Evolutionary conservation across 2,888 invertebrate species (phyloP).

Genomic region (Ommatoiulus sabulosus): DNA sequence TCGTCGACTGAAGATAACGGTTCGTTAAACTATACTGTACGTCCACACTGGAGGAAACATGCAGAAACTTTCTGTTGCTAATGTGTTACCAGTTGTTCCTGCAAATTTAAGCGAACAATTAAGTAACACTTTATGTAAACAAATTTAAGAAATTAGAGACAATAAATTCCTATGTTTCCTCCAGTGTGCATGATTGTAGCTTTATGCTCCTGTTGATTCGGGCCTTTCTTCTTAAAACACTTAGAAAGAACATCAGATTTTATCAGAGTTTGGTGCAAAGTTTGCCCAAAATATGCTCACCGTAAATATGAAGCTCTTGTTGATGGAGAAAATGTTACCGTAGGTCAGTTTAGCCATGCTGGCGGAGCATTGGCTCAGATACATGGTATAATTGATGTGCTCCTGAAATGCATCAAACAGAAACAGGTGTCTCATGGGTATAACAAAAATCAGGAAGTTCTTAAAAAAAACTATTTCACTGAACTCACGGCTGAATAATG

Average conservation of each 20-base stretch:
- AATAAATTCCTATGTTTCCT: background rate
- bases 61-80: too few relatives aligned
- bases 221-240: too few relatives aligned
- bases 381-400: slow-evolving; percentile 48
- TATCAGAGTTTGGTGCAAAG: background rate
- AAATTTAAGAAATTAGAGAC: too few relatives aligned
- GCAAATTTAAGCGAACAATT: too few relatives aligned
- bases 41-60: too few relatives aligned
- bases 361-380: slow-evolving; percentile 28
- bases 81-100: too few relatives aligned
- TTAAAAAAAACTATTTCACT: background rate
- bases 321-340: slow-evolving; percentile 48
- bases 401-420: background rate
- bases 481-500: slow-evolving; percentile 40
- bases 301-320: slow-evolving; percentile 47
- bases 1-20: background rate
- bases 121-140: too few relatives aligned
- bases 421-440: background rate
- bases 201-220: too few relatives aligned
- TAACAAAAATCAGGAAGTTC: background rate
- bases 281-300: background rate
- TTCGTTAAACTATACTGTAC: background rate
- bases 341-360: slow-evolving; percentile 17
- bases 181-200: too few relatives aligned
- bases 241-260: background rate